Base-by-base conservation (phyloP, 1,140 invertebrate species). In the Leptopilina boulardi region DNA sequence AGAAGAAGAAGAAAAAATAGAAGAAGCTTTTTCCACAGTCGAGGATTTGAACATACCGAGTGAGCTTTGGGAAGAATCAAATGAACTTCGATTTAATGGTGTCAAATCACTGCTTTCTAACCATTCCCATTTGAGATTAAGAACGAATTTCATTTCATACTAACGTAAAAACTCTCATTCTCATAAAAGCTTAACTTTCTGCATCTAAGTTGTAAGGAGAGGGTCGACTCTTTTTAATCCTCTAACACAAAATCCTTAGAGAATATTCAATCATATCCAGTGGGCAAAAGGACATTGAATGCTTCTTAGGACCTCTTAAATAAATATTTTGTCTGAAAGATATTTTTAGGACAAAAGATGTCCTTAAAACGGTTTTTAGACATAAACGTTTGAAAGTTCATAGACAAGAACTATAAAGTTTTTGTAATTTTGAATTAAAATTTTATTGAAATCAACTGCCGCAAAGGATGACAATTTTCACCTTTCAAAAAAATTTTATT, bases 81-180 rank as follows among this genome's bases (percentile, higher is more conserved):
- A 59, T 59, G 56, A 59, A 26, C 23, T 59, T 5, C 21, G 13
- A 59, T 59, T 59, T 59, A 59, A 59, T 59, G 56, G 56, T 59
- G 56, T 59, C 56, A 30, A 59, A 59, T 59, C 56, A 59, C 56
- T 59, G 21, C 23, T 59, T 26, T 11, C 56, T 26, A 59, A 59
- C 56, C 56, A 59, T 59, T 59, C 21, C 56, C 23, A 59, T 59
- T 59, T 26, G 56, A 79, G 70, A 76, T 83, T 83, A 79, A 83
- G 79, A 75, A 78, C 79, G 79, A 81, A 77, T 87, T 87, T 87
- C 86, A 85, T 87, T 87, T 83, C 78, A 75, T 73, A 79, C 75
- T 80, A 71, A 78, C 81, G 74, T 86, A 85, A 88, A 89, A 86
- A 83, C 82, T 80, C 41, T 80, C 75, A 78, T 80, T 80, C 74